Conservation (phyloP, 2,888 invertebrate species). For the Xestia ashworthii region DNA sequence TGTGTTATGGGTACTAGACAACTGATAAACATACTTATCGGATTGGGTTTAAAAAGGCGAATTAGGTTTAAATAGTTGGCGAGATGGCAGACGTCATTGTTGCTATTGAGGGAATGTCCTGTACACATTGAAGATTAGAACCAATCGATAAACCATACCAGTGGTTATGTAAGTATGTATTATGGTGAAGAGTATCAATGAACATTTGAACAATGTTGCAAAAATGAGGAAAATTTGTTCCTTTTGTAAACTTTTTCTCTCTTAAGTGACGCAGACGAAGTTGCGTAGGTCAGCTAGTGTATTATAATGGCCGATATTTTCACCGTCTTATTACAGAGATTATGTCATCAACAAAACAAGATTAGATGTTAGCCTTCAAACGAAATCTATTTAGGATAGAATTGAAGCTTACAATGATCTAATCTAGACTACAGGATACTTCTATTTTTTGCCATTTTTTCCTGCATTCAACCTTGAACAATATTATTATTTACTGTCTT, state of each 20-base stretch:
- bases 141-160: background rate
- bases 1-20: no score
- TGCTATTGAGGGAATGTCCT: no score
- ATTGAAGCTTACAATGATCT: background rate
- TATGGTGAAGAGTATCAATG: no score
- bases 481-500: background rate
- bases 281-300: no score
- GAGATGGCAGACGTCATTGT: no score
- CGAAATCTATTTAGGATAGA: slow-evolving; percentile 2
- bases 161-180: no score
- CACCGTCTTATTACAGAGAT: background rate
- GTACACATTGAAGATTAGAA: background rate
- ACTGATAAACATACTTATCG: no score
- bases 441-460: background rate
- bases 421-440: background rate
- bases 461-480: slow-evolving; percentile 10
- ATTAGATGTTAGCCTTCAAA: slow-evolving; percentile 20
- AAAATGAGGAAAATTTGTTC: no score
- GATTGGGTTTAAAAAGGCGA: background rate
- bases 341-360: slow-evolving; percentile 3
- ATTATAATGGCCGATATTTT: background rate
- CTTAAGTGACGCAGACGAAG: no score
- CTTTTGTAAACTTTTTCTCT: no score
- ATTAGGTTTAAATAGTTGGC: background rate
- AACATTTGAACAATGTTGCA: no score